phyloP scores from a whole-genome alignment of 2,113 vertebrate genomes.

The Petrocephalus zakoni region DNA sequence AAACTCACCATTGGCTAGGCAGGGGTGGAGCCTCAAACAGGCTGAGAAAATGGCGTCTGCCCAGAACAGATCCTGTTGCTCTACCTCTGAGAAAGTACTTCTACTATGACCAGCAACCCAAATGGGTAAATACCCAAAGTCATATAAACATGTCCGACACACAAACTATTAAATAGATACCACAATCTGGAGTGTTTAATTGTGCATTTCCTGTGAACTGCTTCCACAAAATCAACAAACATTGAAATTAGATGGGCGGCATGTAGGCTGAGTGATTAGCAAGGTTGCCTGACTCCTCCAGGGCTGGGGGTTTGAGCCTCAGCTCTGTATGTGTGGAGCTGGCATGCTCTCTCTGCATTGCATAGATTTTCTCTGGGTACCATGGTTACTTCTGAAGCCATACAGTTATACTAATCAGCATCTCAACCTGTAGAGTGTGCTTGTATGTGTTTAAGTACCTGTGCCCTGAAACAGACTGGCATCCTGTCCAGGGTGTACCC shows the following conservation, averaged over 20 bases:
- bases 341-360: too few species aligned
- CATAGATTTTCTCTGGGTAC: too few species aligned
- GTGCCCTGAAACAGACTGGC: not conserved
- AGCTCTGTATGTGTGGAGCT: not conserved
- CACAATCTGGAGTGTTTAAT: not conserved
- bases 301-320: not conserved
- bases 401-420: too few species aligned
- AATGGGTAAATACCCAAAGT: not conserved
- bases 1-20: not conserved
- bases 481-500: not conserved
- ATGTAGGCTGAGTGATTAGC: not conserved
- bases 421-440: not conserved
- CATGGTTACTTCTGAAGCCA: too few species aligned
- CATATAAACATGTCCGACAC: not conserved
- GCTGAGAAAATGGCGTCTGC: not conserved
- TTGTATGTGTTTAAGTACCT: not conserved
- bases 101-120: not conserved
- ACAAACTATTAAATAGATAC: not conserved
- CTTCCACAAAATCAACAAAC: not conserved
- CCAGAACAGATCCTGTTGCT: not conserved
- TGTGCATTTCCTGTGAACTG: not conserved
- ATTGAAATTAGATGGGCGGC: not conserved
- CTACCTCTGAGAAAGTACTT: not conserved
- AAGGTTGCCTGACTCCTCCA: not conserved
- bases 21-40: not conserved